Conservation (phyloP, 2,113 vertebrate genomes). For the Craseonycteris thonglongyai region DNA sequence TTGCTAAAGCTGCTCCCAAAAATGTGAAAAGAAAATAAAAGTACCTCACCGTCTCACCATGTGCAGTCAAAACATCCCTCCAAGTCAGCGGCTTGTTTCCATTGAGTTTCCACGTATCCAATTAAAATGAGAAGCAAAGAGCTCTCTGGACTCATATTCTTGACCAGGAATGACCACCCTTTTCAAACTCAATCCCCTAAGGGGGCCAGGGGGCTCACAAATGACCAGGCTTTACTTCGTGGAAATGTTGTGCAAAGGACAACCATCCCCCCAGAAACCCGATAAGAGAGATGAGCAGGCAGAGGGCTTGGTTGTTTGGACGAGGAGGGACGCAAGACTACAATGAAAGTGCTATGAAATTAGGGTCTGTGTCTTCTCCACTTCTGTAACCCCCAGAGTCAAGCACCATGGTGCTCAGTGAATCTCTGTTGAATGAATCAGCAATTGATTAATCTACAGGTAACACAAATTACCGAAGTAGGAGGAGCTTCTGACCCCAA, state of each 20-base stretch:
- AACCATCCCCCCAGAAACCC: not conserved
- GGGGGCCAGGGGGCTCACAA: not conserved
- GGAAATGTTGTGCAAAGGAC: not conserved
- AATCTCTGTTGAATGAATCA: not conserved
- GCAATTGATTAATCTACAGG: not conserved
- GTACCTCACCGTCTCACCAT: not conserved
- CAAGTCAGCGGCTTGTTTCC: constrained; percentile 13
- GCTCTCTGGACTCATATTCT: not conserved
- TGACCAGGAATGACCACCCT: not conserved
- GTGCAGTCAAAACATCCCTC: not conserved
- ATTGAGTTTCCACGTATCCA: not conserved
- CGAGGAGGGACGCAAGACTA: not conserved
- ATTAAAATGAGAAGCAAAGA: not conserved
- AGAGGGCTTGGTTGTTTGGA: not conserved
- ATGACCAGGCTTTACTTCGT: not conserved
- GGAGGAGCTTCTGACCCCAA: not conserved
- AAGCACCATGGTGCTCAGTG: not conserved
- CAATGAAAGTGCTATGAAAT: not conserved
- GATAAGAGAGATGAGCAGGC: not conserved
- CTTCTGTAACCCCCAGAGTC: not conserved
- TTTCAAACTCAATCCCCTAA: not conserved
- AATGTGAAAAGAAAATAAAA: constrained; percentile 53
- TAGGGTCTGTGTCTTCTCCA: not conserved
- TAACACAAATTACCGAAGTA: not conserved
- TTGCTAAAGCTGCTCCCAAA: constrained; percentile 53